Evolutionary conservation across 2,888 invertebrate genomes (phyloP), one percentile per base, ranked within the genome.

Genomic region (Drosophila fulvimacula): DNA sequence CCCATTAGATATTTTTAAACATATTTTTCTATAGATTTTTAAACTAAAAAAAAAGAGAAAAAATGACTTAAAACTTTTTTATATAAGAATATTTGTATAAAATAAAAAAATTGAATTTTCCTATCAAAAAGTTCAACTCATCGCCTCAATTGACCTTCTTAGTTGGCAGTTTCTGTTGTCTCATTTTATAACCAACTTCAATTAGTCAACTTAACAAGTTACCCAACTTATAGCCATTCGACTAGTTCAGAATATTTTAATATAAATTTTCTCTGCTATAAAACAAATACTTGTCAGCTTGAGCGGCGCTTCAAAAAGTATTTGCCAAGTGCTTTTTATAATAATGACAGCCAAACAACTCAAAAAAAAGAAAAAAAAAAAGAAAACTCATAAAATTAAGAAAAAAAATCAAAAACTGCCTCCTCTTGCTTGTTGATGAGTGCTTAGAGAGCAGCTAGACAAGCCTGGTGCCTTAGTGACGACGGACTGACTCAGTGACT

Each of bases 251-350:
- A 61, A 80, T 73, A 82, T 88, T 77, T 88, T 74, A 73, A 76
- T 81, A 78, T 76, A 66, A 84, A 84, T 87, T 59, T 68, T 67
- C 87, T 73, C 73, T 79, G 76, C 68, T 60, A 69, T 71, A 71
- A 74, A 55, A 66, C 69, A 83, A 78, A 81, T 73, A 84, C 76
- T 79, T 81, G 44, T 46, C 24, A 75, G 73, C 78, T 81, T 68
- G 67, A 83, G 75, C 78, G 73, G 55, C 70, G 69, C 76, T 78
- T 74, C 60, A 69, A 71, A 76, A 85, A 89, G 76, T 79, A 88
- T 86, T 88, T 86, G 76, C 83, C 76, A 79, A 87, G 88, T 77
- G 73, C 81, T 82, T 85, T 85, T 82, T 76, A 77, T 44, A 81
- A 81, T 85, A 89, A 83, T 71, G 72, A 80, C 78, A 76, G 67